Evolutionary conservation across 2,797 vertebrate species (phyloP), one percentile per base, ranked within the genome.

Genomic region (Thaleichthys pacificus): DNA sequence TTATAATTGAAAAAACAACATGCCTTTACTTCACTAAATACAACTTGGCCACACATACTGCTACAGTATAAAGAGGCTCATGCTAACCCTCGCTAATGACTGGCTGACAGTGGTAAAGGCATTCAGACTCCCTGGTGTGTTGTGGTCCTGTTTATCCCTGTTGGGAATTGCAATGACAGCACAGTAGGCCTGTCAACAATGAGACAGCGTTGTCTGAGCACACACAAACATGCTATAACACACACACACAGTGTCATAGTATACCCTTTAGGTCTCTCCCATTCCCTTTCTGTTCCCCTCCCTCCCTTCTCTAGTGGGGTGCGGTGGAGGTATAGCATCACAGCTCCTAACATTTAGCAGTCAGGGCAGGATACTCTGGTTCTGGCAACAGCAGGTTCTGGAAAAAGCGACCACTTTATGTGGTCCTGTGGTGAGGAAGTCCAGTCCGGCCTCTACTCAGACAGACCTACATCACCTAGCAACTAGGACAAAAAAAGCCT

Each of bases 181-280:
- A 79, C 75, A 82, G 74, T 42, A 4, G 70, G 75, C 68, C 49
- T 65, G 77, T 71, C 81, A 80, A 88, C 87, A 88, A 88, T 72
- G 76, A 68, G 76, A 68, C 74, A 70, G 79, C 84, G 77, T 87
- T 84, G 85, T 85, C 74, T 81, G 78, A 77, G 76, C 64, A 74
- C 78, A 77, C 64, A 74, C 70, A 80, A 19, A 32, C 70, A n/a
- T 56, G 58, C 5, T 2, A 61, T 42, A 58, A 70, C 71, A 49
- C 24, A 28, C 66, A 38, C 24, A 67, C 17, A 11, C 35, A 4
- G 30, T 21, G 32, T 64, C 32, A 24, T 30, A 15, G 9, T 32
- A 19, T 30, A 47, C 9, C 28, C 32, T 49, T 28, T 54, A 24
- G 65, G 21, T 54, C 49, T 15, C 35, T 22, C 21, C 63, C 35